Conservation (phyloP, 2,113 vertebrate genomes). For the Sinosuthora webbiana region DNA sequence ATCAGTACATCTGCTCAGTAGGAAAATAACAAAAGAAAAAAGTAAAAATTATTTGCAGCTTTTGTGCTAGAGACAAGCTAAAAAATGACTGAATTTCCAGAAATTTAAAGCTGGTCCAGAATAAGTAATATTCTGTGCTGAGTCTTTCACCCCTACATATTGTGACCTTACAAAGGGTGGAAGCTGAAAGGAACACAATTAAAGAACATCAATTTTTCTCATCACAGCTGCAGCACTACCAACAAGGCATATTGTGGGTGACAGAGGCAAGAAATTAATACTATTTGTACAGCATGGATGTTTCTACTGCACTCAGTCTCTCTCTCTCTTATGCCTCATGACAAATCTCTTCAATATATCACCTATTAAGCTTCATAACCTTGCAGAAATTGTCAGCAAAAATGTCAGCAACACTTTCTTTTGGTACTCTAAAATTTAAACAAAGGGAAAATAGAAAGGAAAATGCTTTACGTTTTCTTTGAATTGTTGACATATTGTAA, state of each 20-base stretch:
- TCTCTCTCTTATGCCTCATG: slow-evolving; percentile 22
- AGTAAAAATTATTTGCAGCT: background rate
- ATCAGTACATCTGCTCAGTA: background rate
- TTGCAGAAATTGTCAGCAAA: slow-evolving; percentile 34
- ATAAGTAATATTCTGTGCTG: background rate
- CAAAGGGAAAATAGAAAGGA: background rate
- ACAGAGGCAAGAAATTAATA: slow-evolving; percentile 60
- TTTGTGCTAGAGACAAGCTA: background rate
- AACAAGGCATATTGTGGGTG: background rate
- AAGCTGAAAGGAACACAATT: slow-evolving; percentile 42
- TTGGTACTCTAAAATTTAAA: background rate
- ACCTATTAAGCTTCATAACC: slow-evolving; percentile 36
- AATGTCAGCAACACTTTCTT: slow-evolving; percentile 29
- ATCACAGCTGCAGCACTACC: slow-evolving; percentile 30
- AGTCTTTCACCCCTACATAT: background rate
- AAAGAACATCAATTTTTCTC: slow-evolving; percentile 39
- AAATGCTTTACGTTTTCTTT: slow-evolving; percentile 3
- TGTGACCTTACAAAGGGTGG: slow-evolving; percentile 16
- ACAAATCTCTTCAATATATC: slow-evolving; percentile 34
- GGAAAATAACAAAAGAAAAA: background rate
- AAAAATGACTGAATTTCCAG: background rate
- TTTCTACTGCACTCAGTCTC: background rate
- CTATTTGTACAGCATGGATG: slow-evolving; percentile 2
- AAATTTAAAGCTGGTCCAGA: background rate
- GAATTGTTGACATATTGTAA: background rate